Percentiles rank a stretch among this genome's conserved stretches.
Evolutionary conservation across 2,797 vertebrate species (phyloP).

Genomic region (Microctenopoma steveboyesi): DNA sequence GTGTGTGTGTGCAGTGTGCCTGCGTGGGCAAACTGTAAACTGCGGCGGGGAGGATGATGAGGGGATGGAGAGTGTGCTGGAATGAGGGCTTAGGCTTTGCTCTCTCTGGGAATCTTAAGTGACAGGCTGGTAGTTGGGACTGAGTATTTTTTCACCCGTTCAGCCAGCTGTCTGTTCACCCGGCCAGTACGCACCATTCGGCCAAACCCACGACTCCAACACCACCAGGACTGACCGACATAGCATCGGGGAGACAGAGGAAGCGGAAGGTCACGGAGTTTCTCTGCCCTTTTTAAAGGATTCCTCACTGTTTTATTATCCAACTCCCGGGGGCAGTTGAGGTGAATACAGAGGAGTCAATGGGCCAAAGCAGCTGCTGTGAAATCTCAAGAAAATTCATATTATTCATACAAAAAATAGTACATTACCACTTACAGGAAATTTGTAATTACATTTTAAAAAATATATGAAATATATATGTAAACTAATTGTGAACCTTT

Average conservation of each 20-base stretch:
- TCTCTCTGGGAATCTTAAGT: slow-evolving; percentile 52
- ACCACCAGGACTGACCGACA: slow-evolving; percentile 62
- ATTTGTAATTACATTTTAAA: not conserved
- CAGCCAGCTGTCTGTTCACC: slow-evolving; percentile 61
- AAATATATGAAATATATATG: not conserved
- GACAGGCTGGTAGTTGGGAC: slow-evolving; percentile 59
- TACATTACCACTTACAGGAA: not conserved
- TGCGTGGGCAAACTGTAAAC: slow-evolving; percentile 64
- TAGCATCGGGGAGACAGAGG: slow-evolving; percentile 52
- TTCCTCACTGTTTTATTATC: slow-evolving; percentile 47
- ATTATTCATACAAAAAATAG: not conserved
- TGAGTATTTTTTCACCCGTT: slow-evolving; percentile 55
- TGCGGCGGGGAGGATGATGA: slow-evolving; percentile 61
- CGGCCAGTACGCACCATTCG: slow-evolving; percentile 58
- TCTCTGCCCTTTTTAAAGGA: slow-evolving; percentile 49
- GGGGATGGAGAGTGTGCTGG: slow-evolving; percentile 64
- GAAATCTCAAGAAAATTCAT: not conserved
- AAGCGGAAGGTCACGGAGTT: slow-evolving; percentile 71
- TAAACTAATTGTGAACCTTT: not conserved
- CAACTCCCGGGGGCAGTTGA: slow-evolving; percentile 31
- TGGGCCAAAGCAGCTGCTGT: slow-evolving; percentile 27
- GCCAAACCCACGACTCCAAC: slow-evolving; percentile 68
- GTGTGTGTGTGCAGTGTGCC: slow-evolving; percentile 37
- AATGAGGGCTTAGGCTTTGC: slow-evolving; percentile 64
- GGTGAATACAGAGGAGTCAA: slow-evolving; percentile 32